Conservation (phyloP, 1,140 invertebrate species). For the Drosophila bipectinata region DNA sequence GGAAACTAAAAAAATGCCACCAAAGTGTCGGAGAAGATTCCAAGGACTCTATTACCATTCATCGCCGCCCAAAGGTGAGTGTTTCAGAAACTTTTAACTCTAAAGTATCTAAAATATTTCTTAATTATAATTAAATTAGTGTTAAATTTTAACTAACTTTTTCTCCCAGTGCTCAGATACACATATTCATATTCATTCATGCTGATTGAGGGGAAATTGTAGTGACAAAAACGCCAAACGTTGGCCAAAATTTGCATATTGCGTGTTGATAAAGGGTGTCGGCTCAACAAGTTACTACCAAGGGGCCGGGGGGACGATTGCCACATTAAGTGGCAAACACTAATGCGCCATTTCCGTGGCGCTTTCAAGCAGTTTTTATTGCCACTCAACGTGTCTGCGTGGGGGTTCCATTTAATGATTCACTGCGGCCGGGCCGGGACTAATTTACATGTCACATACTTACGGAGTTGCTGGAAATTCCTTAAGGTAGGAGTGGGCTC, state of each 20-base stretch:
- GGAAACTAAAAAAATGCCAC: constrained; percentile 60
- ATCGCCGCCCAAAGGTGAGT: constrained; percentile 85
- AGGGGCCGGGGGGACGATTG: constrained; percentile 25
- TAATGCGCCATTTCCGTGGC: constrained; percentile 79
- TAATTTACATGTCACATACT: constrained; percentile 50
- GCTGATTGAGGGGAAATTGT: constrained; percentile 67
- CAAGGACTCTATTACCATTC: constrained; percentile 86
- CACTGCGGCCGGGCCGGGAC: constrained; percentile 40
- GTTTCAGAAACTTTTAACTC: not conserved
- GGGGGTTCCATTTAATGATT: constrained; percentile 34
- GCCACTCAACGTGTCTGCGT: constrained; percentile 31
- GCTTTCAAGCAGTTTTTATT: constrained; percentile 68
- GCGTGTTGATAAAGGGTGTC: constrained; percentile 60
- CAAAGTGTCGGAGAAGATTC: constrained; percentile 75
- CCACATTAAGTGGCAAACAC: constrained; percentile 72
- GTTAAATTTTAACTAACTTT: not conserved
- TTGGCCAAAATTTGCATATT: constrained; percentile 77
- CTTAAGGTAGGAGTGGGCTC: constrained; percentile 30
- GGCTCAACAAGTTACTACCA: constrained; percentile 65
- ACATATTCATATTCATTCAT: constrained; percentile 41
- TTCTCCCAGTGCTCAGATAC: not conserved
- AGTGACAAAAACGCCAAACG: constrained; percentile 50
- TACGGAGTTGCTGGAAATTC: constrained; percentile 9
- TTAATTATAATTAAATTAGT: not conserved
- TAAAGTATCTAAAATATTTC: too few relatives aligned